phyloP scores from a whole-genome alignment of 2,888 invertebrate species.

The Drosophila borborema region DNA sequence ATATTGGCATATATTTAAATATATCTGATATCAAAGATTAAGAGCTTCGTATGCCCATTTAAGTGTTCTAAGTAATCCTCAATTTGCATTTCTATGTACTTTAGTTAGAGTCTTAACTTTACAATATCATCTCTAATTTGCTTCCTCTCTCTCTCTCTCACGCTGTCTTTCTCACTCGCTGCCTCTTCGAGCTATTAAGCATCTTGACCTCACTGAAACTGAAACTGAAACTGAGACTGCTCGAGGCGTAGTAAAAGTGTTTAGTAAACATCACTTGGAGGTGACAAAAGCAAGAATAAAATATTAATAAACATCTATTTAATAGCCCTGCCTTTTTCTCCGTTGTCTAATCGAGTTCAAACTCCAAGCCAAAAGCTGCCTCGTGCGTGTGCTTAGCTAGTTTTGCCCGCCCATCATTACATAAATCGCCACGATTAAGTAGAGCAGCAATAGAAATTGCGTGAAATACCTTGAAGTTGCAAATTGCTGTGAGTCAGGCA shows the following conservation, averaged over 20 bases:
- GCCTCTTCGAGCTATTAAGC: not conserved
- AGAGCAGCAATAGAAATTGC: conserved; percentile 1
- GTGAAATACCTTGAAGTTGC: not conserved
- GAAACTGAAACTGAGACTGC: not conserved
- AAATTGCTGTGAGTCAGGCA: conserved; percentile 5
- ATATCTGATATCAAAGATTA: too few species aligned
- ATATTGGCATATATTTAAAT: too few species aligned
- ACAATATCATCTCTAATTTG: too few species aligned
- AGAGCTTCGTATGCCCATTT: too few species aligned
- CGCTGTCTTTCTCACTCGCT: too few species aligned
- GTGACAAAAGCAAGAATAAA: not conserved
- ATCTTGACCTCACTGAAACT: not conserved
- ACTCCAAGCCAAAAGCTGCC: not conserved
- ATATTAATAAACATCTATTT: not conserved
- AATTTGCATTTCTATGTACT: too few species aligned
- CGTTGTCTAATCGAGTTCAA: not conserved
- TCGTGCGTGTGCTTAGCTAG: conserved; percentile 11
- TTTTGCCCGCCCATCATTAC: conserved; percentile 7
- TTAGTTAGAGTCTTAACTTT: too few species aligned
- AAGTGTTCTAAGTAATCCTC: too few species aligned
- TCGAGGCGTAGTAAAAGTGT: not conserved
- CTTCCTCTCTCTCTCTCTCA: too few species aligned
- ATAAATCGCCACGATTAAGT: conserved; percentile 14
- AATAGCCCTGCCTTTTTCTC: too few species aligned
- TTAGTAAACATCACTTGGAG: not conserved